These are phyloP conservation scores for Heterodera filipjevi DNA, from an alignment of 2,888 invertebrate species.

Conservation along the genomic window DNA sequence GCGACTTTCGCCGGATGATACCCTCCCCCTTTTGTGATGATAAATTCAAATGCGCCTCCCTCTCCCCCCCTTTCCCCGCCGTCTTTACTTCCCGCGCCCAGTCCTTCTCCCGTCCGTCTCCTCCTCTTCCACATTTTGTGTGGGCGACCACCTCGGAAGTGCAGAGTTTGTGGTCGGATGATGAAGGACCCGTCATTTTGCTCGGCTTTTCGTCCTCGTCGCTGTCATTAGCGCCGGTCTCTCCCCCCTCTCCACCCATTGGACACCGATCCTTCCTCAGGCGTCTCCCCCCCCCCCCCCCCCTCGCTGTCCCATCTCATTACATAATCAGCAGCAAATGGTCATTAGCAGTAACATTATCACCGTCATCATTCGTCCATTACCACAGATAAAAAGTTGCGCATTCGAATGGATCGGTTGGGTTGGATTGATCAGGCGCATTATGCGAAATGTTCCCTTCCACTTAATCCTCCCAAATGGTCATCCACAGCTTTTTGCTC, in stretches of 20 bases:
- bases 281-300: not conserved
- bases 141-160: slow-evolving; percentile 12
- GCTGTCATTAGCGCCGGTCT: not conserved
- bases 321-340: not conserved
- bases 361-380: not conserved
- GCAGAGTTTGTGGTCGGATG: not conserved
- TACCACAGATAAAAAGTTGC: slow-evolving; percentile 2
- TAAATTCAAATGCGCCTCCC: not conserved
- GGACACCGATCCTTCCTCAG: not conserved
- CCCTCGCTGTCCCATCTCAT: not conserved
- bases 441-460: not conserved
- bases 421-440: slow-evolving; percentile 12
- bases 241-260: not conserved
- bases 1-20: slow-evolving; percentile 1
- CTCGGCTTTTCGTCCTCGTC: not conserved
- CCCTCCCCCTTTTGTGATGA: not conserved
- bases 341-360: not conserved
- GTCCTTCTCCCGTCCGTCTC: not conserved
- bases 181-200: not conserved
- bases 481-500: not conserved
- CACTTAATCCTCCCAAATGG: not conserved
- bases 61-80: not conserved
- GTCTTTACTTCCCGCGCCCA: not conserved
- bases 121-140: not conserved
- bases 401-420: not conserved